Evolutionary conservation across 2,888 invertebrate genomes (phyloP).

Genomic region (Antitype chi): DNA sequence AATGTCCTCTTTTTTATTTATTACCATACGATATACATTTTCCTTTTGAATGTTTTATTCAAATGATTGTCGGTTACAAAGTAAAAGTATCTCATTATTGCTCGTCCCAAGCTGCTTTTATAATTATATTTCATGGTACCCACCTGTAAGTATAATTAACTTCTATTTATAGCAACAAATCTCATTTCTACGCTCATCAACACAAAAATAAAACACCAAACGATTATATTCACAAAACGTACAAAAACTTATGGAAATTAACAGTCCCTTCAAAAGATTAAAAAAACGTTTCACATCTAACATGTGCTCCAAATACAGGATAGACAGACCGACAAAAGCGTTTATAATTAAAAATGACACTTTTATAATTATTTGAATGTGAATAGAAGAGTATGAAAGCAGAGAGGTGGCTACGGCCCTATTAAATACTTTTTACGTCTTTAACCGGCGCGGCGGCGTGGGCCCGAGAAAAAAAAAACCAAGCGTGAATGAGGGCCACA

Average conservation of each 20-base stretch:
- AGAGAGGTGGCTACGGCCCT: constrained; percentile 71
- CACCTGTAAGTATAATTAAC: constrained; percentile 15
- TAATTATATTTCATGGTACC: constrained; percentile 9
- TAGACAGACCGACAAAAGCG: constrained; percentile 79
- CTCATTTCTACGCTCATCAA: constrained; percentile 29
- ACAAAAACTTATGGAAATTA: constrained; percentile 60
- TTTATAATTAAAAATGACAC: constrained; percentile 86
- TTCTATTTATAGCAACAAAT: constrained; percentile 23
- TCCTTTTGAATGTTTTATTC: constrained; percentile 30
- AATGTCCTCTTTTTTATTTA: constrained; percentile 45
- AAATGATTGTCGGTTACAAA: constrained; percentile 29
- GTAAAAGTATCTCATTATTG: constrained; percentile 29
- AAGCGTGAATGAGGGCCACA: constrained; percentile 76
- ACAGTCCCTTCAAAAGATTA: constrained; percentile 42
- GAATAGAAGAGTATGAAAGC: constrained; percentile 69
- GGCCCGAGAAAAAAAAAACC: constrained; percentile 64
- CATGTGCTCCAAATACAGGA: constrained; percentile 71
- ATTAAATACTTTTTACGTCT: constrained; percentile 74
- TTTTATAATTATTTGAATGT: constrained; percentile 81
- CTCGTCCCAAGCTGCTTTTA: not conserved
- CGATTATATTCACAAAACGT: constrained; percentile 50
- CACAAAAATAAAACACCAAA: constrained; percentile 36
- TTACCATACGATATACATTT: constrained; percentile 28
- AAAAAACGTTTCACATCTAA: constrained; percentile 52
- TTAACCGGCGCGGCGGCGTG: constrained; percentile 52